These are phyloP conservation scores for Theocolax elegans DNA, from an alignment of 1,140 invertebrate genomes.

Conservation along the genomic window DNA sequence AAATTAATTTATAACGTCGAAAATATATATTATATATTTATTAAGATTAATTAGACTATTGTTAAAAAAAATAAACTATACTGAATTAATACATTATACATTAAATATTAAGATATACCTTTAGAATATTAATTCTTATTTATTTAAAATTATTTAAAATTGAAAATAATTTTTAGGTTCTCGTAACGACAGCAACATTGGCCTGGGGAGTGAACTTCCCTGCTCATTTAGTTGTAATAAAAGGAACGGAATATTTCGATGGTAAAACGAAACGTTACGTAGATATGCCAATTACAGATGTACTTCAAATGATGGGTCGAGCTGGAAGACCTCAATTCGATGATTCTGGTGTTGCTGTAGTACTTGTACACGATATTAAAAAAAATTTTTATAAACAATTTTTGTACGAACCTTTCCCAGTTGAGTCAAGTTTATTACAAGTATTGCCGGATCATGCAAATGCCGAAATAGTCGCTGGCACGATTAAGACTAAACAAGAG, in stretches of 20 bases:
- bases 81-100: too few species aligned
- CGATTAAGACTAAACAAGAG: conserved; percentile 91
- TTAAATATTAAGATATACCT: too few species aligned
- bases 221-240: conserved; percentile 87
- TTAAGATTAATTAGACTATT: too few species aligned
- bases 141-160: conserved; percentile 21
- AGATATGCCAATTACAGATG: conserved; percentile 99
- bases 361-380: conserved; percentile 97
- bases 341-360: conserved; percentile 93
- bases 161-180: conserved; percentile 71
- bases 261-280: conserved; percentile 96
- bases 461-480: conserved; percentile 96
- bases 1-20: background rate
- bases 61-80: too few species aligned
- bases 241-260: conserved; percentile 97
- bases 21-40: too few species aligned
- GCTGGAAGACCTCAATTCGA: conserved; percentile 97
- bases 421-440: conserved; percentile 92
- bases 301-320: conserved; percentile 99
- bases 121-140: too few species aligned
- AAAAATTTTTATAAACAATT: conserved; percentile 99
- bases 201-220: conserved; percentile 99
- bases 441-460: conserved; percentile 97
- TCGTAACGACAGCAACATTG: conserved; percentile 96
- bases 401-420: conserved; percentile 98